Evolutionary conservation across 2,113 vertebrate genomes (phyloP).

Genomic region (Stictonetta naevosa): DNA sequence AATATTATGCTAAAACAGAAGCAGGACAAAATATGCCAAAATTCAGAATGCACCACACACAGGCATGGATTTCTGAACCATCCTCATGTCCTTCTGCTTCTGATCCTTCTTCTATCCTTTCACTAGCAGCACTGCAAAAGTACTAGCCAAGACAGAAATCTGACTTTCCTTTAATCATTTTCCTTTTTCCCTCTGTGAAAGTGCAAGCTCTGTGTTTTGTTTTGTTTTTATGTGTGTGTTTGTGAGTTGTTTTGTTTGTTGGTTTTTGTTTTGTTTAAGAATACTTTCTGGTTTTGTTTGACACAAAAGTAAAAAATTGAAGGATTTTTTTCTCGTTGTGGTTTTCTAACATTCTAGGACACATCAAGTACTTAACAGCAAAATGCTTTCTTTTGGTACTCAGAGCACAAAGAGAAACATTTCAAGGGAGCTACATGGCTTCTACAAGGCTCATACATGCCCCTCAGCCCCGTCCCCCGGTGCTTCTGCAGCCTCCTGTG

Average conservation of each 20-base stretch:
- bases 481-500: accelerated
- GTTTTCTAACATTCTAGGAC: not conserved
- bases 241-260: not conserved
- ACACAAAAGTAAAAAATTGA: not conserved
- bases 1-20: not conserved
- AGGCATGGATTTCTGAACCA: not conserved
- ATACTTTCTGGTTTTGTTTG: not conserved
- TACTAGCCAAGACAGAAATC: not conserved
- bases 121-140: not conserved
- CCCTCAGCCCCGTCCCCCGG: not conserved
- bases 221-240: not conserved
- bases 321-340: not conserved
- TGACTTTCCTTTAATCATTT: not conserved
- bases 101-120: not conserved
- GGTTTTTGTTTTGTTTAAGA: not conserved
- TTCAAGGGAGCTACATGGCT: not conserved
- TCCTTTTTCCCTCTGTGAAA: not conserved
- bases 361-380: not conserved
- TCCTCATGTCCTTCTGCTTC: not conserved
- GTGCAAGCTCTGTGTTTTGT: not conserved
- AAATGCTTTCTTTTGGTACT: not conserved
- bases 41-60: not conserved
- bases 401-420: not conserved
- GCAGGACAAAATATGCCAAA: not conserved
- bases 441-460: not conserved